Percentiles rank a stretch among this genome's conserved stretches.
Conservation (phyloP, 92 coral and sea anemone species). For the Epizoanthus stellaris region DNA sequence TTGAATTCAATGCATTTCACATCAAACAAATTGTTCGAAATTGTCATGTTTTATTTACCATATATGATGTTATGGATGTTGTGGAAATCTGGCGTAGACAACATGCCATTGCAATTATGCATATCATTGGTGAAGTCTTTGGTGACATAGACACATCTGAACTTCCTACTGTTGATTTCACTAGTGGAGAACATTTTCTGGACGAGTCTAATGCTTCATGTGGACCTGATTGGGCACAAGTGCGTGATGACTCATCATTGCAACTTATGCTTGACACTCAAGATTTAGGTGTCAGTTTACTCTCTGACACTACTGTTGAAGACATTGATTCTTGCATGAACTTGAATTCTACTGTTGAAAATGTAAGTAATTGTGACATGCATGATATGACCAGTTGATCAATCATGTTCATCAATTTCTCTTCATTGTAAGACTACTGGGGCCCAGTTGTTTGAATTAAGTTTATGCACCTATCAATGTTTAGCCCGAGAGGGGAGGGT, state of each 20-base stretch:
- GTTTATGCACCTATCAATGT: neutral
- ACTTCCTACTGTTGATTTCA: constrained; percentile 11
- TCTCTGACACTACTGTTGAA: neutral
- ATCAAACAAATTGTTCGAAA: constrained; percentile 61
- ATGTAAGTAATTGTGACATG: neutral
- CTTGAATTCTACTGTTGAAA: neutral
- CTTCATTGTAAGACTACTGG: too few species aligned
- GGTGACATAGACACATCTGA: constrained; percentile 28
- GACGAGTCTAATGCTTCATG: neutral
- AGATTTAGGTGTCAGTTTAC: too few species aligned
- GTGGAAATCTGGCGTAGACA: constrained; percentile 70
- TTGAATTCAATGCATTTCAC: constrained; percentile 72
- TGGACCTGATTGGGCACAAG: neutral
- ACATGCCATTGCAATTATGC: constrained; percentile 54
- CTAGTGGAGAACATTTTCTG: neutral
- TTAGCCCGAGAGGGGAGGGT: neutral
- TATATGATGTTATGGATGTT: constrained; percentile 49
- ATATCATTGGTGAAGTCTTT: constrained; percentile 24
- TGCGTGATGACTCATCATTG: constrained; percentile 1
- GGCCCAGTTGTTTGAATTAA: too few species aligned
- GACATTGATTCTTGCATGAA: neutral
- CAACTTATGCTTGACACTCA: too few species aligned
- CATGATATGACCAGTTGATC: too few species aligned
- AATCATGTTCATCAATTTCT: too few species aligned
- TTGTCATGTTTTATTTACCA: constrained; percentile 50